Percentiles rank a stretch among this genome's conserved stretches.
phyloP scores from a whole-genome alignment of 2,797 vertebrate genomes.

The Linurgus olivaceus region DNA sequence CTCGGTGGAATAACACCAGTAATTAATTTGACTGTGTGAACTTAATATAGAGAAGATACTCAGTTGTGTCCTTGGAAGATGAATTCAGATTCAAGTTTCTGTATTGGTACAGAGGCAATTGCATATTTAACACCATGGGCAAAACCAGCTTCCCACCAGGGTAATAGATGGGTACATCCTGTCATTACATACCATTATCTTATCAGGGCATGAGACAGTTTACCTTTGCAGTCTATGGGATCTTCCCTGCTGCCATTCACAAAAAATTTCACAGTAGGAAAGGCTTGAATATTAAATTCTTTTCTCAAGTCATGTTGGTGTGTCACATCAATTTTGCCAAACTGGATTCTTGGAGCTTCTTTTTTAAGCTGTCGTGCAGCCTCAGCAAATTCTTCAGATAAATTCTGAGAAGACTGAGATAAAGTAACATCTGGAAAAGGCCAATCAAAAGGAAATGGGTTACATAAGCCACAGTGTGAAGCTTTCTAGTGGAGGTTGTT shows the following conservation, averaged over 20 bases:
- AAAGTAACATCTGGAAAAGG: conserved; percentile 74
- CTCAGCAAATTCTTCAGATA: conserved; percentile 79
- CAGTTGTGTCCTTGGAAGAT: not conserved
- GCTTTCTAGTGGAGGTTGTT: not conserved
- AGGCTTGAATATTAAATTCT: conserved; percentile 76
- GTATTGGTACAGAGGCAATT: not conserved
- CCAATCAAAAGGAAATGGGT: not conserved
- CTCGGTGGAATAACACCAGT: fast-evolving
- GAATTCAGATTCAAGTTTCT: not conserved
- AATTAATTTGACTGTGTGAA: not conserved
- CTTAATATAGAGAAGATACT: not conserved
- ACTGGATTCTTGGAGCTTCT: conserved; percentile 79
- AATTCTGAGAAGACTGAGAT: conserved; percentile 75
- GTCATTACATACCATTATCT: not conserved
- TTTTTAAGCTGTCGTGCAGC: conserved; percentile 80
- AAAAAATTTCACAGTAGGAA: conserved; percentile 83
- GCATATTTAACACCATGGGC: not conserved
- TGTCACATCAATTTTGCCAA: conserved; percentile 82
- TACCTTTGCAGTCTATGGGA: conserved; percentile 85
- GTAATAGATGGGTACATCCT: not conserved
- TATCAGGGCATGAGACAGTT: not conserved
- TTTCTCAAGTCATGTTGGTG: conserved; percentile 82
- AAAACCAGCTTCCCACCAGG: not conserved
- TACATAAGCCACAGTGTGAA: not conserved
- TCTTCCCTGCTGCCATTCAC: conserved; percentile 81